Percentiles rank a stretch among this genome's conserved stretches.
Conservation (phyloP, 1,140 invertebrate species). For the Sarcophaga peregrina region DNA sequence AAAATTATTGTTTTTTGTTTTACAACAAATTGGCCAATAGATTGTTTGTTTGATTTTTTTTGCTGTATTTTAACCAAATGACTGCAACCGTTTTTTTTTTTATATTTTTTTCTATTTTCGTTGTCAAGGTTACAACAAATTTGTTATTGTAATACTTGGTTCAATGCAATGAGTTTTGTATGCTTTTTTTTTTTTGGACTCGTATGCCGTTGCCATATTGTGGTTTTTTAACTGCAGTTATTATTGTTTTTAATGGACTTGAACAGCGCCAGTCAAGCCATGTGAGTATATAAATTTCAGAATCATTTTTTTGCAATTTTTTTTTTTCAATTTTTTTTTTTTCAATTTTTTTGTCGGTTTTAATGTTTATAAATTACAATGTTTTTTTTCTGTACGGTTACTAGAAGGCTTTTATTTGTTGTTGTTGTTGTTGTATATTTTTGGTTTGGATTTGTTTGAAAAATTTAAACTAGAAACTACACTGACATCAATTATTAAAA, state of each 20-base stretch:
- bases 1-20: not conserved
- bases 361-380: not conserved
- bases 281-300: too few relatives aligned
- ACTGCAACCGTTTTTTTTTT: not conserved
- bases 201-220: slow-evolving; percentile 32
- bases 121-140: slow-evolving; percentile 33
- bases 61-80: not conserved
- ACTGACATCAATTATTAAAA: not conserved
- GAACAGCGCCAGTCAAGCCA: not conserved
- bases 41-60: not conserved
- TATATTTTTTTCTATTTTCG: slow-evolving; percentile 13
- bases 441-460: not conserved
- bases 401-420: not conserved
- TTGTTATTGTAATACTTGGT: slow-evolving; percentile 18
- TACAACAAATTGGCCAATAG: not conserved
- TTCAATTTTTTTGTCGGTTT: not conserved
- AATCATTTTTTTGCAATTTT: not conserved
- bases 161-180: not conserved
- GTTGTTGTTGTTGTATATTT: too few relatives aligned
- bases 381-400: not conserved
- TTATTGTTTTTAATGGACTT: slow-evolving; percentile 40
- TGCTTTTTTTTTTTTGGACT: not conserved
- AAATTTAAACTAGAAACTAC: not conserved
- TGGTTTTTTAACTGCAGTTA: slow-evolving; percentile 29
- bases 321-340: not conserved